phyloP scores from a whole-genome alignment of 2,888 invertebrate species.

The Stomorhina lunata region DNA sequence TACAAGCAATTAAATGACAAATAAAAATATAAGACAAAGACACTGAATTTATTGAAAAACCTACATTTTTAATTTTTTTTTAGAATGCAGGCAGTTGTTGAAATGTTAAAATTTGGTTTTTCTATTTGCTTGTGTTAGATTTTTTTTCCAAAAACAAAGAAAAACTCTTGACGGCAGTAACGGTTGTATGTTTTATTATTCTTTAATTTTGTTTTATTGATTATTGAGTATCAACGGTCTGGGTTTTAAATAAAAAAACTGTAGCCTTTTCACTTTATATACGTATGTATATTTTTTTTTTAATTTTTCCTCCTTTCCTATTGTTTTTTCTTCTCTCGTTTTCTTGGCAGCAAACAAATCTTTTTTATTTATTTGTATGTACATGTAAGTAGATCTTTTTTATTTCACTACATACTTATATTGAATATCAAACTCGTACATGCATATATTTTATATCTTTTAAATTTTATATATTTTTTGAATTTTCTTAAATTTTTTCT shows the following conservation, averaged over 20 bases:
- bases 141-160: not conserved
- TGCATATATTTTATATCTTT: not conserved
- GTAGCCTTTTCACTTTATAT: not conserved
- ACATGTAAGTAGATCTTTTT: not conserved
- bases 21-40: not conserved
- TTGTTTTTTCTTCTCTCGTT: not conserved
- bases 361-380: not conserved
- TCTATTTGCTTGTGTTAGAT: not conserved
- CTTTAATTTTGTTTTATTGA: not conserved
- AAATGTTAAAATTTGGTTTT: slow-evolving; percentile 13
- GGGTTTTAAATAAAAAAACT: not conserved
- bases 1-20: not conserved
- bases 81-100: slow-evolving; percentile 13
- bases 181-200: slow-evolving; percentile 29
- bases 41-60: not conserved
- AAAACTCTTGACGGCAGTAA: slow-evolving; percentile 53
- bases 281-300: no score
- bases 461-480: not conserved
- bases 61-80: slow-evolving; percentile 30
- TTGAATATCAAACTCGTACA: not conserved
- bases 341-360: not conserved
- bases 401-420: not conserved
- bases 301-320: not conserved
- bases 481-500: not conserved
- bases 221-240: not conserved